Conservation (phyloP, 2,888 invertebrate species). For the Clepsis dumicolana region DNA sequence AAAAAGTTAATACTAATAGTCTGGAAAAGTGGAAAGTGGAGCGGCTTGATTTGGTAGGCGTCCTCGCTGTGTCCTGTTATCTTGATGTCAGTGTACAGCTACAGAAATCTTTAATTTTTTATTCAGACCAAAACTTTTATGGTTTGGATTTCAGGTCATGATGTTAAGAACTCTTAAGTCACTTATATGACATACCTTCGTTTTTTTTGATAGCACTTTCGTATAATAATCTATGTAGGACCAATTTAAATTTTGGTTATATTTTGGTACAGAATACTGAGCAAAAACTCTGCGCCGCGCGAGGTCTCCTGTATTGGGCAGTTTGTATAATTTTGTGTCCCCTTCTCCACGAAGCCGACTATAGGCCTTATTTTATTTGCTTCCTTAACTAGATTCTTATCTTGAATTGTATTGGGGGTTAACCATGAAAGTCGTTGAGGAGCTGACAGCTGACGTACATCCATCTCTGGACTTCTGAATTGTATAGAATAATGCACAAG, state of each 20-base stretch:
- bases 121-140: too few species aligned
- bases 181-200: too few species aligned
- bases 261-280: constrained; percentile 47
- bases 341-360: constrained; percentile 31
- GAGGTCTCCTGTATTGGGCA: constrained; percentile 46
- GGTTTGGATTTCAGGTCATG: too few species aligned
- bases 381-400: constrained; percentile 19
- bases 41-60: too few species aligned
- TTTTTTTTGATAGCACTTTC: too few species aligned
- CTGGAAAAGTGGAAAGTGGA: background rate
- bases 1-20: background rate
- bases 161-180: too few species aligned
- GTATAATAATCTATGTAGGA: too few species aligned
- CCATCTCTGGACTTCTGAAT: background rate
- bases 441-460: background rate
- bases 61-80: too few species aligned
- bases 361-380: constrained; percentile 12
- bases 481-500: too few species aligned
- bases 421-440: background rate
- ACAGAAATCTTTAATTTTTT: too few species aligned
- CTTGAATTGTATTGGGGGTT: background rate
- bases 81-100: too few species aligned
- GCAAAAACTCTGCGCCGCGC: constrained; percentile 43
- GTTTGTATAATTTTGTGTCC: constrained; percentile 51
- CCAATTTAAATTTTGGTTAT: too few species aligned